Percentiles rank a stretch among this genome's conserved stretches.
Conservation (phyloP, 1,140 invertebrate species). For the Bombus breviceps region DNA sequence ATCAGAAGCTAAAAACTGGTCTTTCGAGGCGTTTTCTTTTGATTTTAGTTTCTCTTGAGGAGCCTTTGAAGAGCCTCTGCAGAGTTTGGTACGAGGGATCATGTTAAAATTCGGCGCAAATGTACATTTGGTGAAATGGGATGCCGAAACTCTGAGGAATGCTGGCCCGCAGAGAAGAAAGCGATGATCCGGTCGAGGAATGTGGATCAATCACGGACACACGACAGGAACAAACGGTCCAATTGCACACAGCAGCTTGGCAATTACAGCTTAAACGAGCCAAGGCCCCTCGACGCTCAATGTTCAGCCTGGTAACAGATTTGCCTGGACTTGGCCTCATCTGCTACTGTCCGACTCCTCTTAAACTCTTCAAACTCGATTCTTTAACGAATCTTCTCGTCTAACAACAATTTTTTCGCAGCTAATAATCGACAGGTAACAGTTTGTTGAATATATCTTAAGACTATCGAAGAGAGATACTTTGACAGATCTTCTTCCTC, state of each 20-base stretch:
- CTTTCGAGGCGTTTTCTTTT: neutral
- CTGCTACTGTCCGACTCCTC: neutral
- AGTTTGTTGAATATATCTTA: neutral
- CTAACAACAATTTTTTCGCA: too few species aligned
- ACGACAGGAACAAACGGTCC: neutral
- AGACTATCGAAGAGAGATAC: neutral
- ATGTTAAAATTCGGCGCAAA: neutral
- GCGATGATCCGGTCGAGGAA: neutral
- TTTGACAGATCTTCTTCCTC: neutral
- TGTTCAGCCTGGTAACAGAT: neutral
- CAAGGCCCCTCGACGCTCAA: neutral
- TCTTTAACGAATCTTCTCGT: too few species aligned
- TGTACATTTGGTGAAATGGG: neutral
- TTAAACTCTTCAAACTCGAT: neutral
- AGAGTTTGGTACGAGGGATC: neutral
- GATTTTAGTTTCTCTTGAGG: rapidly evolving
- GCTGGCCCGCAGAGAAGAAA: neutral
- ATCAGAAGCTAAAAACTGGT: neutral
- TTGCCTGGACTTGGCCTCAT: neutral
- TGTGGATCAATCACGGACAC: neutral
- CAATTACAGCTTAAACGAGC: conserved; percentile 21
- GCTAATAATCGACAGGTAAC: too few species aligned
- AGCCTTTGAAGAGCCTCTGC: neutral
- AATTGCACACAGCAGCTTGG: conserved; percentile 5
- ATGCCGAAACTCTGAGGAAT: neutral